Conservation (phyloP, 2,888 invertebrate species). For the Lapara coniferarum region DNA sequence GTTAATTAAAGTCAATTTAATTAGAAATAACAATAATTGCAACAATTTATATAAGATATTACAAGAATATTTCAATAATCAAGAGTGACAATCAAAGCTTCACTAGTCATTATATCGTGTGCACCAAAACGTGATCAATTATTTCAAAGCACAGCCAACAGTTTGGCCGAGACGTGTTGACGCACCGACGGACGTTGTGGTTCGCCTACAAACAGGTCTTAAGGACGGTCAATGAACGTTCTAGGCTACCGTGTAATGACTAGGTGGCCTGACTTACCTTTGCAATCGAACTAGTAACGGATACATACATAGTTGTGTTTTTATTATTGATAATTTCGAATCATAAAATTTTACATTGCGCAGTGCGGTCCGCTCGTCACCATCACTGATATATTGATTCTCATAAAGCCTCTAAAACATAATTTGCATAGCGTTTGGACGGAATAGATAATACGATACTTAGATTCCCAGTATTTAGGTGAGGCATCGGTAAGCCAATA, state of each 20-base stretch:
- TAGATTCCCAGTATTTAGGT: neutral
- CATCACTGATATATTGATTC: too few relatives aligned
- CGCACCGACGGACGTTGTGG: slow-evolving; percentile 9
- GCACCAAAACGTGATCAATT: neutral
- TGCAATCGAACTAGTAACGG: too few relatives aligned
- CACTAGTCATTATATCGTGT: too few relatives aligned
- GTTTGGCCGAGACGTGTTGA: slow-evolving; percentile 16
- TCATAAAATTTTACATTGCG: neutral
- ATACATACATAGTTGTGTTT: slow-evolving; percentile 9
- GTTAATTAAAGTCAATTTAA: too few relatives aligned
- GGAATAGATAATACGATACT: too few relatives aligned
- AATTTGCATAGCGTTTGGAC: too few relatives aligned
- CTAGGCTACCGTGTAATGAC: slow-evolving; percentile 15
- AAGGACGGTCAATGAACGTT: slow-evolving; percentile 24
- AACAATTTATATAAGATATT: too few relatives aligned
- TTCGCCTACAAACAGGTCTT: slow-evolving; percentile 3
- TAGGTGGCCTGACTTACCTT: neutral
- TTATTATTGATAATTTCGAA: too few relatives aligned
- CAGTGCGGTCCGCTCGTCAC: neutral
- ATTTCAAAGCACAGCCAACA: neutral
- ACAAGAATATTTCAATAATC: too few relatives aligned
- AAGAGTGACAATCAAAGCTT: too few relatives aligned
- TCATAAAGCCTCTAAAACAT: too few relatives aligned
- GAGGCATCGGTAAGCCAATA: neutral
- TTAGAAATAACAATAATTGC: too few relatives aligned